Evolutionary conservation across 2,797 vertebrate species (phyloP).

Genomic region (Anniella stebbinsi): DNA sequence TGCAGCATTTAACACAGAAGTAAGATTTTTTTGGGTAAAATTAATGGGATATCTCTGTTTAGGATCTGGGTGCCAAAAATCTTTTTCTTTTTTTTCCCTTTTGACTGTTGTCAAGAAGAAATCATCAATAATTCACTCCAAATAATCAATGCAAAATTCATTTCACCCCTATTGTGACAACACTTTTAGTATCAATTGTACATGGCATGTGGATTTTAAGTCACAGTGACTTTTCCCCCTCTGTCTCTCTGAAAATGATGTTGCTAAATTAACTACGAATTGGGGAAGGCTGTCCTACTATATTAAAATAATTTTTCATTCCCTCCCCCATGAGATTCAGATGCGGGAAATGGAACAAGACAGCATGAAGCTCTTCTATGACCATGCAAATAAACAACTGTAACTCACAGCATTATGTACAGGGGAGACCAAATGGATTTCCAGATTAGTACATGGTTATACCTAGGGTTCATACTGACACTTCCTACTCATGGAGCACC

Average conservation of each 20-base stretch:
- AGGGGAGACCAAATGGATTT: background rate
- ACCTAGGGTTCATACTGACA: too few species aligned
- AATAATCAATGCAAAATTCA: constrained; percentile 14
- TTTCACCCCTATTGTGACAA: background rate
- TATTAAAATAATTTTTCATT: background rate
- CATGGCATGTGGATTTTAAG: background rate
- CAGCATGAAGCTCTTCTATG: background rate
- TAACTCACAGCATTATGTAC: background rate
- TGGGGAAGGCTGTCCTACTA: background rate
- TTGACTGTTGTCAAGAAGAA: background rate
- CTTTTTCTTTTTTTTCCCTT: background rate
- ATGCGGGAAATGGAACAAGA: background rate
- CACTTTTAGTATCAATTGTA: background rate
- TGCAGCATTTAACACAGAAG: background rate
- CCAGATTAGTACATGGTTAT: background rate
- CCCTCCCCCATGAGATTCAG: background rate
- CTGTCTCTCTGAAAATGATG: background rate
- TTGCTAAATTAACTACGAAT: background rate
- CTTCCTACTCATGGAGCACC: background rate
- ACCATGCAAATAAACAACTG: background rate
- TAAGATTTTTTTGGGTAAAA: background rate
- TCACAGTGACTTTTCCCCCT: background rate
- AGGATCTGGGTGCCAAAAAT: background rate
- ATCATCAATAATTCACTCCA: constrained; percentile 3
- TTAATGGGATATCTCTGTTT: background rate